Evolutionary conservation across 2,113 vertebrate species (phyloP).

Genomic region (Columba janthina): DNA sequence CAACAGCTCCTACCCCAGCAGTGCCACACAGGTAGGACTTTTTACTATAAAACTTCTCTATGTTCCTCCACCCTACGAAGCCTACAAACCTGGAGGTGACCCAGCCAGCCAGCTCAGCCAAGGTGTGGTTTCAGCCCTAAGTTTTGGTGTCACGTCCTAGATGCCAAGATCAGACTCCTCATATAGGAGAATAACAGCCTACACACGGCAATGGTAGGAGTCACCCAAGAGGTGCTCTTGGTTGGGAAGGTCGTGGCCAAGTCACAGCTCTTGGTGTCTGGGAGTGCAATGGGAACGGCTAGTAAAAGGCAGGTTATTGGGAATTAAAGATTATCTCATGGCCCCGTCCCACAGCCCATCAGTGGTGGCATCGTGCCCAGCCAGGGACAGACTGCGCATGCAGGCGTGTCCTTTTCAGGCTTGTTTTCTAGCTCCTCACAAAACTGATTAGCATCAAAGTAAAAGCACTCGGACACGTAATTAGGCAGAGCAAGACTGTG

Average conservation of each 20-base stretch:
- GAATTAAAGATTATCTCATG: background rate
- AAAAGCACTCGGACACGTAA: slow-evolving; percentile 16
- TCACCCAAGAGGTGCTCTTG: background rate
- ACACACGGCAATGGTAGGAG: background rate
- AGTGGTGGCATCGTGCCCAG: background rate
- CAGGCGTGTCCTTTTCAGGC: background rate
- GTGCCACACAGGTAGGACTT: slow-evolving; percentile 57
- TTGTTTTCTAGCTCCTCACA: background rate
- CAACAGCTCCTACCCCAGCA: slow-evolving; percentile 59
- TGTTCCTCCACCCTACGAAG: background rate
- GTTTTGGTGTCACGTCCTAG: background rate
- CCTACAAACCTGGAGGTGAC: background rate
- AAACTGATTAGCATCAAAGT: slow-evolving; percentile 50
- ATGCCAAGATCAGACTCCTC: background rate
- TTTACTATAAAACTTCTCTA: background rate
- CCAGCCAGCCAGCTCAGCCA: background rate
- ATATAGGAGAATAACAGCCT: background rate
- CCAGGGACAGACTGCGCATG: background rate
- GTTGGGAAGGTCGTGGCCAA: background rate
- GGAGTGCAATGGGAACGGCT: background rate
- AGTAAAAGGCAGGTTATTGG: background rate
- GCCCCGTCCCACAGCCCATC: background rate
- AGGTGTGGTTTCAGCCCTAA: background rate
- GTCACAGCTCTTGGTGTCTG: background rate
- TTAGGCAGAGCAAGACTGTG: slow-evolving; percentile 1